Evolutionary conservation across 2,888 invertebrate genomes (phyloP).

Genomic region (Dione juno): DNA sequence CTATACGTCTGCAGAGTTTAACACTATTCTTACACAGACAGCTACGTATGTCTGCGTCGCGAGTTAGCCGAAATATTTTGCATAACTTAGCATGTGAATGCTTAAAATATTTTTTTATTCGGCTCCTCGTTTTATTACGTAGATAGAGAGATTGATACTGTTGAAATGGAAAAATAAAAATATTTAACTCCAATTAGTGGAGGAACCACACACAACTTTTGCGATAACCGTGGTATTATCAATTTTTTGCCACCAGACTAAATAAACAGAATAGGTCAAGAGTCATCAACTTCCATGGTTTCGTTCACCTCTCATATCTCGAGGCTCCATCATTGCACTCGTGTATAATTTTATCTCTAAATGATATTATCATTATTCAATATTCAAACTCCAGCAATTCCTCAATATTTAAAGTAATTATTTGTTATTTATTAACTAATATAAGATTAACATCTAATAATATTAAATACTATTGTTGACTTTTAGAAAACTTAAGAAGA

Average conservation of each 20-base stretch:
- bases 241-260: too few species aligned
- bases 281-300: too few species aligned
- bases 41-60: slow-evolving; percentile 14
- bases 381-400: background rate
- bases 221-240: too few species aligned
- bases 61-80: slow-evolving; percentile 19
- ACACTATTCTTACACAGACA: slow-evolving; percentile 23
- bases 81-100: background rate
- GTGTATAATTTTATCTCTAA: too few species aligned
- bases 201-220: too few species aligned
- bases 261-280: too few species aligned
- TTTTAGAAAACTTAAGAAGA: background rate
- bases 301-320: too few species aligned
- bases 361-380: too few species aligned
- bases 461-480: background rate
- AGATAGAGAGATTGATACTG: too few species aligned
- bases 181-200: too few species aligned
- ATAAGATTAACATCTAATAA: background rate
- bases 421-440: background rate
- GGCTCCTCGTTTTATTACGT: background rate
- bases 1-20: slow-evolving; percentile 26
- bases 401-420: background rate
- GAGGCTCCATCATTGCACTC: too few species aligned
- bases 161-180: too few species aligned
- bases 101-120: background rate